A percentile compares a stretch with the other conserved stretches of the same genome.
Conservation (phyloP, 2,888 invertebrate species). For the Amblyjoppa fuscipennis region DNA sequence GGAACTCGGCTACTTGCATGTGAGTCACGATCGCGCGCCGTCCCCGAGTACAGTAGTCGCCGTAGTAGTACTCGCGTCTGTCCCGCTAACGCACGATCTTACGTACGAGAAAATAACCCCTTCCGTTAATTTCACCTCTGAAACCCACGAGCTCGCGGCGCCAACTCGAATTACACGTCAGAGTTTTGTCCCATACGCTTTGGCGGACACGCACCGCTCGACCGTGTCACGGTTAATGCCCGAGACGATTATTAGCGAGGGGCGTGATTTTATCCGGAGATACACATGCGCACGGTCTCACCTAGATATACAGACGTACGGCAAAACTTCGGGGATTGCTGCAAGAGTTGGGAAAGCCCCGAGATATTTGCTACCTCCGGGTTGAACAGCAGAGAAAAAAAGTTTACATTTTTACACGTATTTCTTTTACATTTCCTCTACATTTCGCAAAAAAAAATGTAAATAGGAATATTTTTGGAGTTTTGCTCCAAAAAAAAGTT, state of each 20-base stretch:
- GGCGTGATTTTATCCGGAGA: constrained; percentile 5
- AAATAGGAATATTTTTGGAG: no score
- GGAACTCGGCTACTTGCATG: constrained; percentile 54
- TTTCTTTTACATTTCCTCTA: not conserved
- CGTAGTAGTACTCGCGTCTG: constrained; percentile 13
- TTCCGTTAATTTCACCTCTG: constrained; percentile 34
- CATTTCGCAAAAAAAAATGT: no score
- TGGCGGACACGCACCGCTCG: constrained; percentile 15
- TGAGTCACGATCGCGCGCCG: constrained; percentile 60
- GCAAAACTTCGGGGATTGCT: not conserved
- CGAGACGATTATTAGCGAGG: constrained; percentile 24
- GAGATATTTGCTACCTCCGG: no score
- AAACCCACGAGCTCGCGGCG: constrained; percentile 35
- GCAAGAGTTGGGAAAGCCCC: not conserved
- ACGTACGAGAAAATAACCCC: constrained; percentile 10
- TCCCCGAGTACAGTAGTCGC: constrained; percentile 29
- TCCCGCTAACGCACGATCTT: constrained; percentile 12
- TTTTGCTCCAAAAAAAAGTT: no score
- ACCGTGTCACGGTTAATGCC: constrained; percentile 19
- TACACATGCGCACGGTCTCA: not conserved
- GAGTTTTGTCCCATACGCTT: constrained; percentile 6
- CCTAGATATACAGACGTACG: not conserved
- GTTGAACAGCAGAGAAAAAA: not conserved
- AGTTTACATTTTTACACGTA: not conserved
- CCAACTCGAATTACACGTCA: constrained; percentile 41